Conservation (phyloP, 2,113 vertebrate genomes). For the Typhlomys cinereus region DNA sequence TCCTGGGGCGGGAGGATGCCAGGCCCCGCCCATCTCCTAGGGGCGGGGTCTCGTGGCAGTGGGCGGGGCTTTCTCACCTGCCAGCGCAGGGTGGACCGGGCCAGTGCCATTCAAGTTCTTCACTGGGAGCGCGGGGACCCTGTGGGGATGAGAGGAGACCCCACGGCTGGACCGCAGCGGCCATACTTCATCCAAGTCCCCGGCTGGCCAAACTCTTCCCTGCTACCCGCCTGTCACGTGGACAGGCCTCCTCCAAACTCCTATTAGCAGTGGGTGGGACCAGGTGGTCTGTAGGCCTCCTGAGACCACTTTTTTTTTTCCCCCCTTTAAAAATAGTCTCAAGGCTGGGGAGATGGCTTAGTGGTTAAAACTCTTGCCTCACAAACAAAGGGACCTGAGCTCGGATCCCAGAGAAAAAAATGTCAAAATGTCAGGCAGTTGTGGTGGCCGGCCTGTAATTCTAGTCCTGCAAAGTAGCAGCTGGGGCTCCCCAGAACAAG, state of each 20-base stretch:
- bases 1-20: neutral
- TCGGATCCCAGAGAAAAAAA: too few species aligned
- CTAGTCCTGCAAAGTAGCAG: too few species aligned
- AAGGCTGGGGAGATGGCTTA: too few species aligned
- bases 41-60: fast-evolving
- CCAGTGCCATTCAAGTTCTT: conserved; percentile 97
- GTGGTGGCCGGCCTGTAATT: too few species aligned
- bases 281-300: neutral
- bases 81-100: conserved; percentile 94
- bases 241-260: neutral
- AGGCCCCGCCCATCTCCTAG: neutral
- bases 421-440: too few species aligned
- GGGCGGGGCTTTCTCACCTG: conserved; percentile 88
- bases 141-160: conserved; percentile 67
- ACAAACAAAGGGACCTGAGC: too few species aligned
- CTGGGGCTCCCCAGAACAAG: too few species aligned
- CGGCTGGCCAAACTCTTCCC: neutral
- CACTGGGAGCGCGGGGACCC: conserved; percentile 96
- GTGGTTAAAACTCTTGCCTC: too few species aligned
- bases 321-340: neutral
- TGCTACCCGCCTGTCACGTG: neutral
- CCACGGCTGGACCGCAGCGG: neutral
- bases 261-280: neutral
- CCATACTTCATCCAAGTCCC: too few species aligned
- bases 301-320: neutral